phyloP scores from a whole-genome alignment of 92 coral and sea anemone genomes.

The Metridium senile region DNA sequence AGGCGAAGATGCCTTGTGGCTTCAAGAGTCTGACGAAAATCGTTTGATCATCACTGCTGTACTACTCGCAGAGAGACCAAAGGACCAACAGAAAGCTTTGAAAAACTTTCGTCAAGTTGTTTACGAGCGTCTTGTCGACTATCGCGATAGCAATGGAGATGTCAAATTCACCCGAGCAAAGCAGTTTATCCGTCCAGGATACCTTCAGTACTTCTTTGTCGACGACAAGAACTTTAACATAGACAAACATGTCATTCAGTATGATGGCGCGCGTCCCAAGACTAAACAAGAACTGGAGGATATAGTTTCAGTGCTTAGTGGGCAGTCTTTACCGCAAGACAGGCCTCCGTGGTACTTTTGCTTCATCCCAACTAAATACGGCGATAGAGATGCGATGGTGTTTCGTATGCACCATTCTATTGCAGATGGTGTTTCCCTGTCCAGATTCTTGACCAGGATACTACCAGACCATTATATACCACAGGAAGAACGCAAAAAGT shows the following conservation, averaged over 20 bases:
- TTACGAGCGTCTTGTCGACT: constrained; percentile 58
- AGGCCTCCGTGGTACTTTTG: constrained; percentile 81
- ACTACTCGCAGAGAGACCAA: constrained; percentile 26
- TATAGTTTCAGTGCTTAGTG: constrained; percentile 65
- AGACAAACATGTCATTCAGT: constrained; percentile 74
- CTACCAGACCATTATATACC: constrained; percentile 64
- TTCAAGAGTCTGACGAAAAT: constrained; percentile 64
- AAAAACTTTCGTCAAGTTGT: constrained; percentile 48
- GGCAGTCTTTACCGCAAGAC: constrained; percentile 53
- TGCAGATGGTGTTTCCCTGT: constrained; percentile 86
- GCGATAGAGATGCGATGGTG: constrained; percentile 45
- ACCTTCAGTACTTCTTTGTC: constrained; percentile 85
- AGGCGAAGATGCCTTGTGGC: constrained; percentile 89
- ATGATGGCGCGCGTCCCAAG: constrained; percentile 67
- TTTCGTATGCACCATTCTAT: constrained; percentile 74
- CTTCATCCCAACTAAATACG: constrained; percentile 65
- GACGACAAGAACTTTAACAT: constrained; percentile 69
- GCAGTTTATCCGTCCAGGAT: constrained; percentile 66
- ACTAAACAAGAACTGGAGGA: constrained; percentile 77
- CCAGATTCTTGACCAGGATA: constrained; percentile 55
- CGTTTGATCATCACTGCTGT: constrained; percentile 61
- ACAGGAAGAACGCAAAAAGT: constrained; percentile 58
- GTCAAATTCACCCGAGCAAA: constrained; percentile 59
- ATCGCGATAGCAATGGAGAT: constrained; percentile 55
- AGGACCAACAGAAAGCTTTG: constrained; percentile 41